These are phyloP conservation scores for Pyrocoelia pectoralis DNA, from an alignment of 2,888 invertebrate species.

Conservation along the genomic window DNA sequence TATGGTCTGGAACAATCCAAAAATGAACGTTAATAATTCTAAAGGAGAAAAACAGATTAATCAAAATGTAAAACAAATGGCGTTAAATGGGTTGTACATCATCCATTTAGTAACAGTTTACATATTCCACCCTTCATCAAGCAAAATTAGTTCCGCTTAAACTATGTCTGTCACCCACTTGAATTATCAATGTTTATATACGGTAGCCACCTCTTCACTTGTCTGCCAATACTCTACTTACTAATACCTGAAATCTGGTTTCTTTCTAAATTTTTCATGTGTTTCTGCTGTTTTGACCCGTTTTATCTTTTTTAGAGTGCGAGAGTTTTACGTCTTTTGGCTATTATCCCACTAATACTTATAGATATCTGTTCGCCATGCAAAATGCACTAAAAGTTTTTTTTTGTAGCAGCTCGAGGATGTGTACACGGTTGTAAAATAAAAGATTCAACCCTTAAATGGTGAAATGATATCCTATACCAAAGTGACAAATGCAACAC, in stretches of 20 bases:
- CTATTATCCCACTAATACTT: neutral
- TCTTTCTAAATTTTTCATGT: slow-evolving; percentile 35
- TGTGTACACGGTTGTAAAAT: slow-evolving; percentile 18
- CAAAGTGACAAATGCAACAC: slow-evolving; percentile 22
- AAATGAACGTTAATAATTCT: too few species aligned
- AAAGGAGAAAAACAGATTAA: neutral
- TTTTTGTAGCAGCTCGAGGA: slow-evolving; percentile 17
- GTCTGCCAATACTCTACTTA: slow-evolving; percentile 42
- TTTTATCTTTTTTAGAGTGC: slow-evolving; percentile 9
- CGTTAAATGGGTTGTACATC: slow-evolving; percentile 17
- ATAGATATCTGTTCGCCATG: neutral
- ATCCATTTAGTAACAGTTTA: slow-evolving; percentile 42
- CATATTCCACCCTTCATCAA: slow-evolving; percentile 41
- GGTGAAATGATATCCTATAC: slow-evolving; percentile 18
- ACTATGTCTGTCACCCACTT: slow-evolving; percentile 46
- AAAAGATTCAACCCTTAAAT: slow-evolving; percentile 19
- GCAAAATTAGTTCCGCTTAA: slow-evolving; percentile 39
- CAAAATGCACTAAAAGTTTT: neutral
- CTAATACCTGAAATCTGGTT: slow-evolving; percentile 43
- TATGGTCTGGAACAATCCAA: too few species aligned
- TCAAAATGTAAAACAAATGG: slow-evolving; percentile 12
- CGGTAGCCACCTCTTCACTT: slow-evolving; percentile 45
- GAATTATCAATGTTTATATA: slow-evolving; percentile 43
- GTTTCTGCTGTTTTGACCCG: slow-evolving; percentile 25
- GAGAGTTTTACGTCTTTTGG: slow-evolving; percentile 5